Evolutionary conservation across 2,888 invertebrate genomes (phyloP).

Genomic region (Abrostola triplasia): DNA sequence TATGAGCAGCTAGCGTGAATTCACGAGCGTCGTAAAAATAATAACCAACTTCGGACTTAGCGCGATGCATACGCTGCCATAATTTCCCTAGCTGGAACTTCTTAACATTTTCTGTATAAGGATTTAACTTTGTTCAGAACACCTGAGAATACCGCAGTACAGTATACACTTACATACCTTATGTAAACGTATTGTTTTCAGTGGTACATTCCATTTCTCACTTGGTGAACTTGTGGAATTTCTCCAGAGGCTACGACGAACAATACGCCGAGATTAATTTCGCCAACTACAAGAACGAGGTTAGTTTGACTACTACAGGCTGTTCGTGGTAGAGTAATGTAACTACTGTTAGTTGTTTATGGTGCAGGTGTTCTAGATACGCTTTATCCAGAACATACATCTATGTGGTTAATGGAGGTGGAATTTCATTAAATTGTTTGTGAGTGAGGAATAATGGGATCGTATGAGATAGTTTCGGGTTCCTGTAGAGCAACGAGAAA

Average conservation of each 20-base stretch:
- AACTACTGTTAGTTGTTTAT: constrained; percentile 17
- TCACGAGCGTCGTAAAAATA: not conserved
- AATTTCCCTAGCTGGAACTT: constrained; percentile 28
- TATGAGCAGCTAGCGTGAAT: not conserved
- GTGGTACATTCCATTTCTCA: constrained; percentile 87
- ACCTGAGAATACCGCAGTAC: constrained; percentile 23
- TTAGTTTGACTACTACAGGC: constrained; percentile 63
- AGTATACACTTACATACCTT: not conserved
- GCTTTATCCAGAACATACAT: constrained; percentile 1
- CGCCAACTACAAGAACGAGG: constrained; percentile 82
- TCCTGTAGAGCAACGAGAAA: not conserved
- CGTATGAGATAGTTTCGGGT: too few species aligned
- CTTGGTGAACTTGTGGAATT: constrained; percentile 87
- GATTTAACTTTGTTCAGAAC: constrained; percentile 30
- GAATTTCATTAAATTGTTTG: not conserved
- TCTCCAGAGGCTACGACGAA: constrained; percentile 84
- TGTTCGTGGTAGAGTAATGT: constrained; percentile 22
- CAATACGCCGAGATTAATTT: constrained; percentile 81
- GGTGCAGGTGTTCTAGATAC: constrained; percentile 8
- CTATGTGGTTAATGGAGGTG: not conserved
- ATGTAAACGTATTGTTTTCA: constrained; percentile 64
- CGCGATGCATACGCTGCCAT: constrained; percentile 11
- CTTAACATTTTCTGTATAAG: constrained; percentile 20
- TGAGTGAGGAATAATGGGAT: not conserved
- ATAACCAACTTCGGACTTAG: not conserved